Evolutionary conservation across 2,113 vertebrate species (phyloP), one percentile per base, ranked within the genome.

Genomic region (Talpa occidentalis): DNA sequence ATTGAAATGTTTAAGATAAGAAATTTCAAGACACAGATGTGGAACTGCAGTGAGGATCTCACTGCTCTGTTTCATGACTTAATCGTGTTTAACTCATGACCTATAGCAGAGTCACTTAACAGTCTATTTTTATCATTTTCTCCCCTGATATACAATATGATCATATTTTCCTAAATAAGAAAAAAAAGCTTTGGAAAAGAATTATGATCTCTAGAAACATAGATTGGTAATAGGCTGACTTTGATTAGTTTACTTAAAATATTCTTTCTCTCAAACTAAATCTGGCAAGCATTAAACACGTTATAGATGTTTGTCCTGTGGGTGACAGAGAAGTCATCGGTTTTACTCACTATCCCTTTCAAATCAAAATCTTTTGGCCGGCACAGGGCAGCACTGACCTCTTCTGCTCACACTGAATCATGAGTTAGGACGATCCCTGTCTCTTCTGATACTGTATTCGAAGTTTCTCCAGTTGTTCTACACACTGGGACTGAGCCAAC

Each of bases 381-480:
- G 90, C 40, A 66, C 95, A 97, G 26, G 87, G 94, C 52, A 49
- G 76, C 90, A 84, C 91, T 88, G 73, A 49, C 90, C 87, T 96
- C 91, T 59, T 66, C 66, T 6, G 87, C 91, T 96, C 93, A 79
- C 66, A 88, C 10, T 90, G 95, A 26, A 59, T 64, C 67, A 67
- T 0, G 81, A 37, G 98, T 99, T 99, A 99, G 74, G 99, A 99
- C 37, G 99, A 99, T 62, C 99, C 99, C 97, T 98, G 99, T 88
- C 99, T 98, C 88, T 98, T 99, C 93, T 98, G 99, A 95, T 98
- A 98, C 98, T 98, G 98, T 97, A 98, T 98, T 96, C 99, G 98
- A 80, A 99, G 99, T 56, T 98, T 99, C 97, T 99, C 99, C 96
- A 99, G 98, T 95, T 99, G 99, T 95, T 99, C 99, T 64, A 99